phyloP scores from a whole-genome alignment of 2,888 invertebrate species.

The Brachypalpus laphriformis region DNA sequence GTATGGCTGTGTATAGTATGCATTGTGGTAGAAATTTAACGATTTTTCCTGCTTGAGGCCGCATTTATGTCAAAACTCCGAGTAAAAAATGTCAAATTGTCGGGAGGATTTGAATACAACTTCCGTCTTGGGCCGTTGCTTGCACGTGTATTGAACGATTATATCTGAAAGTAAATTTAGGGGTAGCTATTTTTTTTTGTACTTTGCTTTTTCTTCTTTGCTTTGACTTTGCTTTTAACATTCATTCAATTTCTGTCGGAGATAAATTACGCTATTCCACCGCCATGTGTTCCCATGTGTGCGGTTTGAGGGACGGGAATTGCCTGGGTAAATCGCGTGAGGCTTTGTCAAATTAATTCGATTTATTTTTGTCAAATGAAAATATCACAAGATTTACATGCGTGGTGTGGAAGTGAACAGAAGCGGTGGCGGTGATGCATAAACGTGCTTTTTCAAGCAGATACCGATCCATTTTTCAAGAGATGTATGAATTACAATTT shows the following conservation, averaged over 20 bases:
- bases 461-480: background rate
- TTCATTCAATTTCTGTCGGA: slow-evolving; percentile 33
- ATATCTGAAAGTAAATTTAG: slow-evolving; percentile 9
- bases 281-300: background rate
- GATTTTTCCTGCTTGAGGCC: slow-evolving; percentile 30
- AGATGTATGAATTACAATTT: slow-evolving; percentile 41
- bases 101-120: slow-evolving; percentile 36
- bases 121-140: slow-evolving; percentile 20
- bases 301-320: background rate
- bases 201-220: background rate
- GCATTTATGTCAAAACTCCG: slow-evolving; percentile 49
- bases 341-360: slow-evolving; percentile 51
- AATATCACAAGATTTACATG: slow-evolving; percentile 21
- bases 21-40: slow-evolving; percentile 42
- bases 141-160: slow-evolving; percentile 53
- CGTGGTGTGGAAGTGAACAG: background rate
- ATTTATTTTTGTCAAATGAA: slow-evolving; percentile 43
- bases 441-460: slow-evolving; percentile 8
- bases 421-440: slow-evolving; percentile 2
- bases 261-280: slow-evolving; percentile 24
- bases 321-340: slow-evolving; percentile 37
- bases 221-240: slow-evolving; percentile 25
- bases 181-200: background rate
- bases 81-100: slow-evolving; percentile 44
- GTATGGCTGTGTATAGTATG: background rate